Percentiles rank a stretch among this genome's conserved stretches.
phyloP scores from a whole-genome alignment of 2,797 vertebrate species.

The Leptatherina wallacei region DNA sequence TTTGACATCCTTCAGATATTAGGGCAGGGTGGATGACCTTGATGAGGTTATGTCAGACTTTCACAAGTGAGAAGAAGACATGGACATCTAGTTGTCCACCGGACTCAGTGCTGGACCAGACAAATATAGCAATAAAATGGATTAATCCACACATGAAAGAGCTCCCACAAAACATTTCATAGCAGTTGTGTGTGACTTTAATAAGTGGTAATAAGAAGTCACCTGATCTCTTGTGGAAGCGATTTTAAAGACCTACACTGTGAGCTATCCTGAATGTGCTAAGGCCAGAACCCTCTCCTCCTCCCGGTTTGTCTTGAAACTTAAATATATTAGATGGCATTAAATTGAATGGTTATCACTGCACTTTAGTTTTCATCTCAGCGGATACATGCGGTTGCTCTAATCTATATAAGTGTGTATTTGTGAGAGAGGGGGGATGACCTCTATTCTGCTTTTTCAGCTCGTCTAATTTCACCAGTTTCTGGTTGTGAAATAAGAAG shows the following conservation, averaged over 20 bases:
- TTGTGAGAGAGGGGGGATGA: slow-evolving; percentile 37
- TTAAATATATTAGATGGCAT: slow-evolving; percentile 32
- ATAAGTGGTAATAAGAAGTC: slow-evolving; percentile 63
- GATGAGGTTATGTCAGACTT: slow-evolving; percentile 23
- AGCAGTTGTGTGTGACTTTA: slow-evolving; percentile 36
- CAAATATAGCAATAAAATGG: neutral
- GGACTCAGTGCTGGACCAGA: slow-evolving; percentile 30
- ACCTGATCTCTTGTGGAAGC: slow-evolving; percentile 68
- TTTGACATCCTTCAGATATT: slow-evolving; percentile 40
- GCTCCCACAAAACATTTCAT: no score
- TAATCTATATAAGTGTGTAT: slow-evolving; percentile 21
- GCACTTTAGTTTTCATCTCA: slow-evolving; percentile 56
- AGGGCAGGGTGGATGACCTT: slow-evolving; percentile 54
- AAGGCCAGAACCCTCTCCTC: slow-evolving; percentile 65
- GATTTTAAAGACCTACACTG: slow-evolving; percentile 60
- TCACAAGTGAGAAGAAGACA: no score
- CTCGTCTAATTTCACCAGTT: slow-evolving; percentile 78
- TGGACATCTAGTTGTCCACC: no score
- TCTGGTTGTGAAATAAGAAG: slow-evolving; percentile 75
- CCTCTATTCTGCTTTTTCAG: slow-evolving; percentile 52
- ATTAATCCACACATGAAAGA: no score
- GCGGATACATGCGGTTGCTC: slow-evolving; percentile 32
- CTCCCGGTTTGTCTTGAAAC: slow-evolving; percentile 40
- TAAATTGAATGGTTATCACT: slow-evolving; percentile 34
- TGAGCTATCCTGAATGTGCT: slow-evolving; percentile 74